Evolutionary conservation across 2,888 invertebrate genomes (phyloP).

Genomic region (Parnassius orleans): DNA sequence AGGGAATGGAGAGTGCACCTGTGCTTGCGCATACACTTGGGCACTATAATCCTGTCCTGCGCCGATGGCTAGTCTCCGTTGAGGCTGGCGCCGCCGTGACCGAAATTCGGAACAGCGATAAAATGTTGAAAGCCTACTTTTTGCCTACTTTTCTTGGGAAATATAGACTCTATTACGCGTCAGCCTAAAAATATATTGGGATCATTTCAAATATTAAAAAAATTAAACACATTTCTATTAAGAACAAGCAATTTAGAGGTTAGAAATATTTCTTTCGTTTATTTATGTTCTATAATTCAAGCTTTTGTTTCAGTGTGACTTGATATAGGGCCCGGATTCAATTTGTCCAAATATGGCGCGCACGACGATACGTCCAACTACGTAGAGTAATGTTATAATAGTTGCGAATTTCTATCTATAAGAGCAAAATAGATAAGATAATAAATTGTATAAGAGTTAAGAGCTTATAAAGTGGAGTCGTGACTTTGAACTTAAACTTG

Average conservation of each 20-base stretch:
- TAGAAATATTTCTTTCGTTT: background rate
- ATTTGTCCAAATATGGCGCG: constrained; percentile 17
- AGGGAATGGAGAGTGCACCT: too few species aligned
- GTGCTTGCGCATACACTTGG: too few species aligned
- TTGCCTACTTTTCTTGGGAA: too few species aligned
- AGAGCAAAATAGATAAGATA: constrained; percentile 20
- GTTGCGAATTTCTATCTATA: constrained; percentile 18
- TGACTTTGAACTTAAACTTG: constrained; percentile 71
- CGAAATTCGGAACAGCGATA: too few species aligned
- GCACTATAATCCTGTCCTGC: too few species aligned
- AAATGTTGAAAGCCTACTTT: too few species aligned
- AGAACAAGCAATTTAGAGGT: background rate
- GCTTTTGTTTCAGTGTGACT: constrained; percentile 13
- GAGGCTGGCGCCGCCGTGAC: too few species aligned
- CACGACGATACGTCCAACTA: constrained; percentile 11
- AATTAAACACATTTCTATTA: too few species aligned
- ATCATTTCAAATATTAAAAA: too few species aligned
- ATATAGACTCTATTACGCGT: too few species aligned
- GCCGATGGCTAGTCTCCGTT: too few species aligned
- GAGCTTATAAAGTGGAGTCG: constrained; percentile 52
- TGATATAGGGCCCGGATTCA: constrained; percentile 18
- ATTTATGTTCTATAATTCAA: background rate
- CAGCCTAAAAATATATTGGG: too few species aligned
- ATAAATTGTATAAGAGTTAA: constrained; percentile 20
- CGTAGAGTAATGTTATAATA: constrained; percentile 9